phyloP scores from a whole-genome alignment of 2,113 vertebrate genomes.

The Amphiprion ocellaris region DNA sequence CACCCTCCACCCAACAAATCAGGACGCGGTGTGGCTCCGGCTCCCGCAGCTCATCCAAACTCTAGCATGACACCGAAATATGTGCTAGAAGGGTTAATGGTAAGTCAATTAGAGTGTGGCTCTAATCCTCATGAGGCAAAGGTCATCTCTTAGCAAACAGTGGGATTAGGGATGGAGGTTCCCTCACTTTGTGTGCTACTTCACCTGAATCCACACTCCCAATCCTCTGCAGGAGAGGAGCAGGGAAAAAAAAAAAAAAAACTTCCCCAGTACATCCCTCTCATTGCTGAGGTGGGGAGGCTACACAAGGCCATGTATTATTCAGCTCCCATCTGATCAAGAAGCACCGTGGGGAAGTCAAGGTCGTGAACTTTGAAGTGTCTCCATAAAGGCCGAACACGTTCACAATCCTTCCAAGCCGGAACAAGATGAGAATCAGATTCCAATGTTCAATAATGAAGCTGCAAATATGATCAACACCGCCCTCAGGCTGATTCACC shows the following conservation, averaged over 20 bases:
- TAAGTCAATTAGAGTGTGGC: constrained; percentile 61
- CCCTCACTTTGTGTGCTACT: constrained; percentile 11
- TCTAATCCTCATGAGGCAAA: constrained; percentile 64
- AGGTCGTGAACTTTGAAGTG: no score
- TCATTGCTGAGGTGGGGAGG: neutral
- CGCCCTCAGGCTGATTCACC: no score
- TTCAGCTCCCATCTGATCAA: neutral
- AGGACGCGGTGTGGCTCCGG: neutral
- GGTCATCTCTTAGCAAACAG: constrained; percentile 61
- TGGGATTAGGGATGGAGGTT: constrained; percentile 50
- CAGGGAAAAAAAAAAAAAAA: neutral
- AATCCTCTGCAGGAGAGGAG: constrained; percentile 2
- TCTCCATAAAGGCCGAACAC: no score
- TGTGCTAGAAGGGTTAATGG: constrained; percentile 48
- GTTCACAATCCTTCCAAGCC: no score
- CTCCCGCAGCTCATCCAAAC: constrained; percentile 29
- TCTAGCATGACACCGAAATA: constrained; percentile 41
- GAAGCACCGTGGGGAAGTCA: no score
- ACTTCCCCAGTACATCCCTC: neutral
- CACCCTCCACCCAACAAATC: neutral
- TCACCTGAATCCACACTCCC: constrained; percentile 16
- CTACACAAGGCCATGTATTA: constrained; percentile 5
- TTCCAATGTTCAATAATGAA: no score
- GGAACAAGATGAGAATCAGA: no score
- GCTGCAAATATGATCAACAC: no score